phyloP scores from a whole-genome alignment of 1,140 invertebrate species.

The Yoshiicerus persimilis region DNA sequence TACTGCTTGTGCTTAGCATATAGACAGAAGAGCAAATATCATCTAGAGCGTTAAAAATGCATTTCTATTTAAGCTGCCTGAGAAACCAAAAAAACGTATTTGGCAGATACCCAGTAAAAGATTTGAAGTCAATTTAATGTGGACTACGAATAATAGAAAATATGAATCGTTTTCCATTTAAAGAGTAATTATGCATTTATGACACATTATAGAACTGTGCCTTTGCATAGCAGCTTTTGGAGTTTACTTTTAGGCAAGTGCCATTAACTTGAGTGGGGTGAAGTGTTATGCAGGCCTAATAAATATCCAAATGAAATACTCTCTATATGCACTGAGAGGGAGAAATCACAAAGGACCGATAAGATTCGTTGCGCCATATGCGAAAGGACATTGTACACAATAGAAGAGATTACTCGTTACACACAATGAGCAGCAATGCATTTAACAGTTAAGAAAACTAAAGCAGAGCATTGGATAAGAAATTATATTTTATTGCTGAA shows the following conservation, averaged over 20 bases:
- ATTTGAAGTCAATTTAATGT: background rate
- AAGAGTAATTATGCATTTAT: background rate
- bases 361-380: background rate
- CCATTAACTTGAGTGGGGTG: background rate
- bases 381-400: background rate
- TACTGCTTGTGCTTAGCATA: too few species aligned
- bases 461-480: background rate
- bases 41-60: background rate
- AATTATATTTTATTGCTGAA: background rate
- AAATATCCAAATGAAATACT: background rate
- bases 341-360: background rate
- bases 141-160: background rate
- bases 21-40: too few species aligned
- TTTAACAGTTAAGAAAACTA: background rate
- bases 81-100: background rate
- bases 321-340: background rate
- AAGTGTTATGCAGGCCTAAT: background rate
- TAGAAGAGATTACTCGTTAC: background rate
- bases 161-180: background rate
- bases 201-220: background rate
- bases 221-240: background rate
- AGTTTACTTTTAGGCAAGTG: background rate
- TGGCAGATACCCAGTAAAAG: background rate
- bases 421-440: background rate
- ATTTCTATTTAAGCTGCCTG: background rate